These are phyloP conservation scores for human DNA, from an alignment of 2,113 vertebrate species.

Conservation along the genomic window GRCh38 chr9:35821001-35821500, in stretches of 20 bases:
- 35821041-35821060: background rate
- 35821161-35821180: background rate
- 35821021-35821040: background rate
- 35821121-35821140: background rate
- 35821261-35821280: background rate
- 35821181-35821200: constrained; percentile 6
- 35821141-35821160: background rate
- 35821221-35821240: background rate
- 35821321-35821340: background rate
- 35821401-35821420: background rate
- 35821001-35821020: background rate
- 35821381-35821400: background rate
- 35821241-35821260: background rate
- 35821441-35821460: constrained; percentile 34
- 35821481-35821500: constrained; percentile 22
- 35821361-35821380: background rate
- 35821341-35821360: background rate
- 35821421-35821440: constrained; percentile 64
- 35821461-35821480: constrained; percentile 45
- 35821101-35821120: background rate
- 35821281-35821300: background rate
- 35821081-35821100: background rate
- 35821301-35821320: background rate
- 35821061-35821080: background rate
- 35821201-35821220: background rate